Evolutionary conservation across 2,797 vertebrate species (phyloP).

Genomic region (Sebastes itinus): DNA sequence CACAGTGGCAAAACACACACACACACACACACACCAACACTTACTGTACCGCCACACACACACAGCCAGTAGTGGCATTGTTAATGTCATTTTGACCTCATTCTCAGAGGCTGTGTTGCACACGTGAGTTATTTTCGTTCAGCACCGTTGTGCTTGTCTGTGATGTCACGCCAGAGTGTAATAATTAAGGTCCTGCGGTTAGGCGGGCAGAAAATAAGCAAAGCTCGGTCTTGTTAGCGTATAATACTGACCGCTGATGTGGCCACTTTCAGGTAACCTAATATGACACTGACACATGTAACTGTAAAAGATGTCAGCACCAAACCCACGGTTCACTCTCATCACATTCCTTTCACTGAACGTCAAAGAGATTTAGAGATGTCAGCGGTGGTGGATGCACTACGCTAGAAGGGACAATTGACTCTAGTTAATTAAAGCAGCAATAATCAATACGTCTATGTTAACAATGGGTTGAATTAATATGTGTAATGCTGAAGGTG

Average conservation of each 20-base stretch:
- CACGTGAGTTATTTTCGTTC: neutral
- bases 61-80: neutral
- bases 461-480: neutral
- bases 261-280: neutral
- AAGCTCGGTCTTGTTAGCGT: neutral
- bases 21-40: neutral
- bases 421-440: neutral
- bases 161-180: neutral
- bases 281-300: neutral
- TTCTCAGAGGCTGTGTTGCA: neutral
- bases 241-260: neutral
- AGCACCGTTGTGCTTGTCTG: neutral
- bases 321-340: neutral
- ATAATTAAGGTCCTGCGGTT: neutral
- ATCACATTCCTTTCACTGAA: neutral
- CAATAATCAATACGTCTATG: neutral
- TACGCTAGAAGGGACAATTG: neutral
- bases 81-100: conserved; percentile 21
- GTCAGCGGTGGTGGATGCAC: neutral
- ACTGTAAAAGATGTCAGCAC: neutral
- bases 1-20: conserved; percentile 1
- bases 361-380: neutral
- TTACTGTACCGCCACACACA: neutral
- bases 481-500: neutral
- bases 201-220: neutral